A percentile compares a stretch with the other conserved stretches of the same genome.
Conservation (phyloP, 2,888 invertebrate species). For the Nineta flava region DNA sequence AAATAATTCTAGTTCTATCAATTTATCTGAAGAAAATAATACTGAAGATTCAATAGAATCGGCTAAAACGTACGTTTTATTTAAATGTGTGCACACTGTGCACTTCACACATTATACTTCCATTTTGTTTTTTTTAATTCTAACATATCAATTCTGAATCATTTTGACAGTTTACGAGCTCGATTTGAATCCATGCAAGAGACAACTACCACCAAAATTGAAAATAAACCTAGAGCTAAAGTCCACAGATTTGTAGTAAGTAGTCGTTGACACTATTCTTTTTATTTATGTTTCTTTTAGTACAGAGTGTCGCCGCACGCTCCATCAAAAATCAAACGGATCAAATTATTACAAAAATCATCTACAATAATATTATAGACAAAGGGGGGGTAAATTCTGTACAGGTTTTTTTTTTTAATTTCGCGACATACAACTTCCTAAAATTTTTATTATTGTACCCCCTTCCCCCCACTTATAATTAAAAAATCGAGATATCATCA, state of each 20-base stretch:
- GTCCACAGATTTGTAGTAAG: constrained; percentile 89
- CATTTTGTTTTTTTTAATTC: background rate
- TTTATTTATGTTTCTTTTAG: background rate
- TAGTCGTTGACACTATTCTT: constrained; percentile 15
- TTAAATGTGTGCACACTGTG: constrained; percentile 3
- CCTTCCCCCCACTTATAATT: too few species aligned
- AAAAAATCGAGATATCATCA: too few species aligned
- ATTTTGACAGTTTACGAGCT: constrained; percentile 51
- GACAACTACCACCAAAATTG: constrained; percentile 29
- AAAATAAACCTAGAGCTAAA: constrained; percentile 43
- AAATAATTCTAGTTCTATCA: constrained; percentile 28
- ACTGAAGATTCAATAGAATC: constrained; percentile 68
- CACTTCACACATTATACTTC: background rate
- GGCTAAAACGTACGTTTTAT: constrained; percentile 49
- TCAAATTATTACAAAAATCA: too few species aligned
- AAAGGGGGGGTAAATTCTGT: too few species aligned
- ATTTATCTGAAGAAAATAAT: constrained; percentile 25
- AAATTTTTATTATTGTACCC: too few species aligned
- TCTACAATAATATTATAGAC: too few species aligned
- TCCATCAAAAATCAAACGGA: too few species aligned
- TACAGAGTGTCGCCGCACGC: background rate
- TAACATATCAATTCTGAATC: background rate
- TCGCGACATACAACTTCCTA: too few species aligned
- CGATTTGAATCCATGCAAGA: constrained; percentile 76
- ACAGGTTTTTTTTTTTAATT: too few species aligned